Conservation (phyloP, 2,888 invertebrate species). For the Chouioia cunea region DNA sequence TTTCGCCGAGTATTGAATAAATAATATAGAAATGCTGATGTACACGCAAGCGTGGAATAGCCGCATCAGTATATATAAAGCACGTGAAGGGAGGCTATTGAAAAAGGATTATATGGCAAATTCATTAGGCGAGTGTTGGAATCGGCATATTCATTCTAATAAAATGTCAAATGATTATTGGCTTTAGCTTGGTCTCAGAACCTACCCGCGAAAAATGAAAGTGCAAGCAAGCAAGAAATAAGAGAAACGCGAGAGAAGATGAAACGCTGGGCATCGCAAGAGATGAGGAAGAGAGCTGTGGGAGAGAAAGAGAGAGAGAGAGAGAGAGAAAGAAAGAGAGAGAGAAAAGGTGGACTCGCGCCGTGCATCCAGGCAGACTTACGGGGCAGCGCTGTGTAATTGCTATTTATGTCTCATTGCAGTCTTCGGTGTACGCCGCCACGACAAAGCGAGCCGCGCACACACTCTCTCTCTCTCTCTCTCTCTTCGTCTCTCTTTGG, state of each 20-base stretch:
- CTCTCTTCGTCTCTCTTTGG: too few relatives aligned
- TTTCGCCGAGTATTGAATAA: constrained; percentile 5
- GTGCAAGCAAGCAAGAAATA: background rate
- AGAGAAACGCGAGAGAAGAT: background rate
- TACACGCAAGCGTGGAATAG: too few relatives aligned
- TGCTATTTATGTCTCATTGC: constrained; percentile 65
- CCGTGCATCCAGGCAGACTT: constrained; percentile 42
- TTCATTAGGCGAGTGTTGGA: constrained; percentile 2
- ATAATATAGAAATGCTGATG: constrained; percentile 6
- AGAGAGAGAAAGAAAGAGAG: constrained; percentile 22
- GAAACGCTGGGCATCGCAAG: background rate
- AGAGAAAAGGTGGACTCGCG: constrained; percentile 40
- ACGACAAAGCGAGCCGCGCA: constrained; percentile 59
- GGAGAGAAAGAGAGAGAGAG: background rate
- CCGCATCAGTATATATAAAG: too few relatives aligned
- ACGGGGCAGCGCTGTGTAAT: constrained; percentile 64
- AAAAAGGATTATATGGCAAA: constrained; percentile 21
- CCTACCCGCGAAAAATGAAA: background rate
- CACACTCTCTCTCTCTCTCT: too few relatives aligned
- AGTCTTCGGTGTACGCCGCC: constrained; percentile 54
- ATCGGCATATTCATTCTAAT: constrained; percentile 26
- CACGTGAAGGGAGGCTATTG: background rate
- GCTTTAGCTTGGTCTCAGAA: constrained; percentile 7
- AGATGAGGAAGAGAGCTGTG: constrained; percentile 6
- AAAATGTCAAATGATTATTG: constrained; percentile 34